phyloP scores from a whole-genome alignment of 1,140 invertebrate species.

The Camponotus floridanus region DNA sequence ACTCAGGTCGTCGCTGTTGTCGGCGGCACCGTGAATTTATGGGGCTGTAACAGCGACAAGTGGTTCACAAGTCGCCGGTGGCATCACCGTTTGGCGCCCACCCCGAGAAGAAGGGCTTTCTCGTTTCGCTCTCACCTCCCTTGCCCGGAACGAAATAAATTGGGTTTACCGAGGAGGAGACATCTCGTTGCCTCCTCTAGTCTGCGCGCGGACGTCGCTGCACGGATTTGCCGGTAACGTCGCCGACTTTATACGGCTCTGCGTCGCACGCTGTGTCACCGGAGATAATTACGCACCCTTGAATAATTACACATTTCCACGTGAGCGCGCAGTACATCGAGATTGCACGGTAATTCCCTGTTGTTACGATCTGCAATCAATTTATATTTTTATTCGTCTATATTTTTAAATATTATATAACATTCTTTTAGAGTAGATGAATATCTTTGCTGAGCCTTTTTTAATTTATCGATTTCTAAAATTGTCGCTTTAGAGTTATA shows the following conservation, averaged over 20 bases:
- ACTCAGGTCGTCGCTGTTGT: conserved; percentile 72
- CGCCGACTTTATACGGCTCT: conserved; percentile 62
- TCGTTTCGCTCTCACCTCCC: conserved; percentile 80
- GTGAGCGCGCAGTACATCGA: conserved; percentile 8
- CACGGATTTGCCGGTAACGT: conserved; percentile 68
- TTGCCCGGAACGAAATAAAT: conserved; percentile 85
- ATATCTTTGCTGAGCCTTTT: not conserved
- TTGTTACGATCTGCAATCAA: not conserved
- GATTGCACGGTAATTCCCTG: conserved; percentile 4
- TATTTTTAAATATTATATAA: not conserved
- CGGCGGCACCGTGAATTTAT: conserved; percentile 83
- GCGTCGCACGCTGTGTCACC: conserved; percentile 44
- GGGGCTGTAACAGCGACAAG: conserved; percentile 86
- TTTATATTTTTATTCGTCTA: not conserved
- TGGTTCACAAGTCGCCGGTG: conserved; percentile 86
- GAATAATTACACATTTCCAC: conserved; percentile 54
- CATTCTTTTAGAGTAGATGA: not conserved
- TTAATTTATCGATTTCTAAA: not conserved
- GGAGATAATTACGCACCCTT: conserved; percentile 67
- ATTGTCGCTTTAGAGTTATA: not conserved
- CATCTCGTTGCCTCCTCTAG: conserved; percentile 65
- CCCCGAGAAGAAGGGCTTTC: conserved; percentile 81
- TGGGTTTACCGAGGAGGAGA: conserved; percentile 77
- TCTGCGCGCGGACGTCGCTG: conserved; percentile 37
- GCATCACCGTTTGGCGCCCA: conserved; percentile 83